Percentiles rank a stretch among this genome's conserved stretches.
phyloP scores from a whole-genome alignment of 2,888 invertebrate genomes.

The Ectemnius cavifrons region DNA sequence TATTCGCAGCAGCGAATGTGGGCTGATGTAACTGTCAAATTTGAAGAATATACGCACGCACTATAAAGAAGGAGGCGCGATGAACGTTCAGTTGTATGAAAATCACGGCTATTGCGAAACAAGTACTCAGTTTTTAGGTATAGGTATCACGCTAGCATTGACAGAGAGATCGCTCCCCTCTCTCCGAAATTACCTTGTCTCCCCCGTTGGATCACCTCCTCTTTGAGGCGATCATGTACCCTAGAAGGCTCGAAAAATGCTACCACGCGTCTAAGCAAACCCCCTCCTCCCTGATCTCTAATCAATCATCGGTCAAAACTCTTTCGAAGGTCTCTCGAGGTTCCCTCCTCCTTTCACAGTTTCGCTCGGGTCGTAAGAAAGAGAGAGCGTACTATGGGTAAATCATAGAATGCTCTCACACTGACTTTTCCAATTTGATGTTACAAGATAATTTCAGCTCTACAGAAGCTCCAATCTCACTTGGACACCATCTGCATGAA shows the following conservation, averaged over 20 bases:
- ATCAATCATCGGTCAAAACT: neutral
- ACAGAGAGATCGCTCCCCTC: constrained; percentile 76
- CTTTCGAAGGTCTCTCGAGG: constrained; percentile 1
- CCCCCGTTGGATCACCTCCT: constrained; percentile 73
- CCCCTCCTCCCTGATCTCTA: constrained; percentile 14
- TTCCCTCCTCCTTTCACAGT: constrained; percentile 1
- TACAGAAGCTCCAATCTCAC: no score
- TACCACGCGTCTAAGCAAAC: constrained; percentile 12
- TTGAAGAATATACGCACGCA: neutral
- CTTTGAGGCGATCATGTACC: constrained; percentile 57
- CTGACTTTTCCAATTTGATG: no score
- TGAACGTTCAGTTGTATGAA: no score
- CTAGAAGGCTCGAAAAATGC: constrained; percentile 23
- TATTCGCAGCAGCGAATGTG: neutral
- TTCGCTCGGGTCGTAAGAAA: neutral
- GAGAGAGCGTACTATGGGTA: no score
- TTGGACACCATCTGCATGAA: constrained; percentile 22
- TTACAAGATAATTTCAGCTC: no score
- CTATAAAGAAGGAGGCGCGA: no score
- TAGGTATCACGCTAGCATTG: constrained; percentile 70
- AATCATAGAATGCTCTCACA: no score
- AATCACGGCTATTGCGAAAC: constrained; percentile 3
- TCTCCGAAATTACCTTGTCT: constrained; percentile 76
- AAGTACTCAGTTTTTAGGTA: neutral
- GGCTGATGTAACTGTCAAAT: neutral